These are phyloP conservation scores for Cyphomyrmex costatus DNA, from an alignment of 1,140 invertebrate genomes.

Conservation along the genomic window DNA sequence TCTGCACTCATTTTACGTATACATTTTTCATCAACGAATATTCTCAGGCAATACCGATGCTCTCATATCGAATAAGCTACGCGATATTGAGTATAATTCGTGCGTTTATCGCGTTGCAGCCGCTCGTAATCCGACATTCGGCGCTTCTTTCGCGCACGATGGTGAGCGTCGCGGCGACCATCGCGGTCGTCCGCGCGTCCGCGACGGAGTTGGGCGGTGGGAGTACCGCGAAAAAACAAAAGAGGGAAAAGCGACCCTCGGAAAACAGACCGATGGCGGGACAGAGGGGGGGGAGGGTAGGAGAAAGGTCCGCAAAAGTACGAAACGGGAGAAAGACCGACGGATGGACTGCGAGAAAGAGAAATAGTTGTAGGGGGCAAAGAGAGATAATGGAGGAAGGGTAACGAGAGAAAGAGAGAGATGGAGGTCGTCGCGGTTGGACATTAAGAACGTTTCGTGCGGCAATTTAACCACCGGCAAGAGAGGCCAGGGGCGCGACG, in stretches of 20 bases:
- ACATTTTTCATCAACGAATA: background rate
- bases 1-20: background rate
- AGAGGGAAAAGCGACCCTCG: slow-evolving; percentile 70
- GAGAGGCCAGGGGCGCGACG: slow-evolving; percentile 67
- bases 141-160: slow-evolving; percentile 56
- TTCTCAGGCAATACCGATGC: slow-evolving; percentile 21
- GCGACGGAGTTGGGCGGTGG: slow-evolving; percentile 51
- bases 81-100: slow-evolving; percentile 80
- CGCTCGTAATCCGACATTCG: slow-evolving; percentile 76
- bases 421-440: slow-evolving; percentile 72
- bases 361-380: slow-evolving; percentile 45
- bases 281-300: slow-evolving; percentile 11
- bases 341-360: slow-evolving; percentile 54
- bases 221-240: slow-evolving; percentile 70
- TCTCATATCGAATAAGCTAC: slow-evolving; percentile 62
- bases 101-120: slow-evolving; percentile 77
- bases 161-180: slow-evolving; percentile 66
- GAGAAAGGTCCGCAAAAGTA: slow-evolving; percentile 61
- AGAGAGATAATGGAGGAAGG: slow-evolving; percentile 36
- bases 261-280: slow-evolving; percentile 69
- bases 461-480: slow-evolving; percentile 75
- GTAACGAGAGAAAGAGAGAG: slow-evolving; percentile 33
- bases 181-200: slow-evolving; percentile 65
- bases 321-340: slow-evolving; percentile 57
- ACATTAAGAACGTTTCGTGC: slow-evolving; percentile 81